A percentile compares a stretch with the other conserved stretches of the same genome.
phyloP scores from a whole-genome alignment of 2,113 vertebrate species.

The Pterocles gutturalis region DNA sequence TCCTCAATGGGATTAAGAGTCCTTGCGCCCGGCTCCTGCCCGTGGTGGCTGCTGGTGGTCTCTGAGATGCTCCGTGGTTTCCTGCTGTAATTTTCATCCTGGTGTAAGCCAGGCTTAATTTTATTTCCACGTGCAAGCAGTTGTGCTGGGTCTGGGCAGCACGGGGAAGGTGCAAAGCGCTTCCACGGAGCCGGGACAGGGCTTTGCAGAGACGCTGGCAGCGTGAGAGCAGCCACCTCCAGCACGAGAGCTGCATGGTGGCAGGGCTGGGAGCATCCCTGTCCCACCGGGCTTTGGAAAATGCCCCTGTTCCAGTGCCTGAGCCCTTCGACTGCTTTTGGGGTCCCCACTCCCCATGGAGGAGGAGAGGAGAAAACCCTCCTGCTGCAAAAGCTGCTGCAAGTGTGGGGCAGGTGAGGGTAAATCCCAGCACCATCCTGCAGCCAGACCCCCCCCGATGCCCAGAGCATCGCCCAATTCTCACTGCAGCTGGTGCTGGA shows the following conservation, averaged over 20 bases:
- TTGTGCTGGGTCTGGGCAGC: accelerated
- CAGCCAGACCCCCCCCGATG: no score
- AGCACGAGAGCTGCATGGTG: accelerated
- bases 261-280: not conserved
- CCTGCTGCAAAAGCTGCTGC: not conserved
- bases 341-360: accelerated
- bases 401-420: no score
- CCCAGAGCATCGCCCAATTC: no score
- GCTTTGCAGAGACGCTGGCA: accelerated
- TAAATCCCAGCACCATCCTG: not conserved
- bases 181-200: not conserved
- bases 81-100: not conserved
- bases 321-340: not conserved
- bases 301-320: accelerated
- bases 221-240: not conserved
- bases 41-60: not conserved
- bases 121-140: not conserved
- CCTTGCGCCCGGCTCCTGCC: not conserved
- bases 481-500: accelerated
- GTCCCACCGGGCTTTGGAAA: not conserved
- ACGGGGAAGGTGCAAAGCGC: not conserved
- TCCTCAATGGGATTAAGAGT: not conserved
- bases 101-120: not conserved
- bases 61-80: not conserved
- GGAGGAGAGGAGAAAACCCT: not conserved